Percentiles rank a stretch among this genome's conserved stretches.
Conservation (phyloP, 2,888 invertebrate species). For the Phalera bucephala region DNA sequence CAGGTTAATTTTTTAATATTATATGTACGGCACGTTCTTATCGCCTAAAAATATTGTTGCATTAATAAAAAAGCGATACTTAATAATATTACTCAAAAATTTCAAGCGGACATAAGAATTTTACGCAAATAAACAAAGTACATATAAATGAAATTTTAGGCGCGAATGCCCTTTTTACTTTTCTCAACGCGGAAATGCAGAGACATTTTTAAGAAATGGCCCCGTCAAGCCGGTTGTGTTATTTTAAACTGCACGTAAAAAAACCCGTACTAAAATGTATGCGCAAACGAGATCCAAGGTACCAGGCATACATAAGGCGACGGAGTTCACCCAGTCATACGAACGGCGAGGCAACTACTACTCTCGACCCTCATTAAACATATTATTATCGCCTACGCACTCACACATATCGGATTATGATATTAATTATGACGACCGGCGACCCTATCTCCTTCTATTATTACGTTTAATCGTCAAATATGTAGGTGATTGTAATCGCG, state of each 20-base stretch:
- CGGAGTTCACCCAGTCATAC: constrained; percentile 55
- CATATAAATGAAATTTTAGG: constrained; percentile 60
- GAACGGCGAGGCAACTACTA: constrained; percentile 37
- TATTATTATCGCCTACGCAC: constrained; percentile 52
- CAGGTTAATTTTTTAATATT: too few species aligned
- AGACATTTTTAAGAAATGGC: constrained; percentile 69
- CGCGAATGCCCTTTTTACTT: constrained; percentile 72
- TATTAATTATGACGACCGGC: constrained; percentile 67
- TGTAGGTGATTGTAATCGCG: constrained; percentile 23
- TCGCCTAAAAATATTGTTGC: too few species aligned
- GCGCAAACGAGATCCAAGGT: constrained; percentile 73
- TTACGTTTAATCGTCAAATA: constrained; percentile 38
- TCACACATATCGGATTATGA: constrained; percentile 44
- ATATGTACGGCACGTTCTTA: too few species aligned
- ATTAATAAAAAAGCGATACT: too few species aligned
- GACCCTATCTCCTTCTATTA: constrained; percentile 60
- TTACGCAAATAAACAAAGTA: too few species aligned
- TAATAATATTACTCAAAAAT: too few species aligned
- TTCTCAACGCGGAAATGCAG: constrained; percentile 77
- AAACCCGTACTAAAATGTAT: constrained; percentile 76
- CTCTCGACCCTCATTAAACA: constrained; percentile 51
- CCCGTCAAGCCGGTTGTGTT: constrained; percentile 71
- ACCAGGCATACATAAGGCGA: constrained; percentile 68
- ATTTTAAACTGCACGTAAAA: constrained; percentile 67
- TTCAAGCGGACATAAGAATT: too few species aligned